phyloP scores from a whole-genome alignment of 2,888 invertebrate genomes.

The Byasa hedistus region DNA sequence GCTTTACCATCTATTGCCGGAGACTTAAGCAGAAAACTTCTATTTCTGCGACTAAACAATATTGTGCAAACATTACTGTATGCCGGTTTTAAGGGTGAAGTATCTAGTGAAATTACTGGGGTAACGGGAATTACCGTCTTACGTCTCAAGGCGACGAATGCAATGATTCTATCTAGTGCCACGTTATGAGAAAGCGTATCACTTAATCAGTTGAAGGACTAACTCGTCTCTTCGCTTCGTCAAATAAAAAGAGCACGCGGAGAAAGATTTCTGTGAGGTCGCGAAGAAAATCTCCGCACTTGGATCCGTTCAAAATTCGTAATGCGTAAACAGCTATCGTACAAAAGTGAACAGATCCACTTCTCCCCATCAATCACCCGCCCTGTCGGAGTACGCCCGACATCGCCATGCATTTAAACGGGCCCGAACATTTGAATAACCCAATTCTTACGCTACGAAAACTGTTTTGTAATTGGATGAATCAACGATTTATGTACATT shows the following conservation, averaged over 20 bases:
- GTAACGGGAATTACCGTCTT: no score
- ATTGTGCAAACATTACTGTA: no score
- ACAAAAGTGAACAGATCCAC: slow-evolving; percentile 22
- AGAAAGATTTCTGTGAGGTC: not conserved
- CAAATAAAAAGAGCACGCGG: not conserved
- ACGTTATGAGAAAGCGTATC: no score
- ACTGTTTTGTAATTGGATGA: slow-evolving; percentile 28
- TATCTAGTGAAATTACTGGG: no score
- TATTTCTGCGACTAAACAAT: no score
- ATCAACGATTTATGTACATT: slow-evolving; percentile 24
- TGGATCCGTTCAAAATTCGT: slow-evolving; percentile 23
- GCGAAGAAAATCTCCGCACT: slow-evolving; percentile 14
- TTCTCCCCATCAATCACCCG: slow-evolving; percentile 28
- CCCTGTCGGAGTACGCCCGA: slow-evolving; percentile 6
- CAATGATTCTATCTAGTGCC: no score
- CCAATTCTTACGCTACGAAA: slow-evolving; percentile 26
- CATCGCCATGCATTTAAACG: slow-evolving; percentile 28
- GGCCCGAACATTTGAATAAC: slow-evolving; percentile 27
- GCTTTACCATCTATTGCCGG: no score
- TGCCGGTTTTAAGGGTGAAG: no score
- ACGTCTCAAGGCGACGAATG: no score
- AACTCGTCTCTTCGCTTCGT: not conserved
- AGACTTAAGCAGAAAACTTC: no score
- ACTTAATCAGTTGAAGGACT: no score
- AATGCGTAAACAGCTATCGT: slow-evolving; percentile 21